Evolutionary conservation across 2,888 invertebrate species (phyloP).

Genomic region (Synanthedon formicaeformis): DNA sequence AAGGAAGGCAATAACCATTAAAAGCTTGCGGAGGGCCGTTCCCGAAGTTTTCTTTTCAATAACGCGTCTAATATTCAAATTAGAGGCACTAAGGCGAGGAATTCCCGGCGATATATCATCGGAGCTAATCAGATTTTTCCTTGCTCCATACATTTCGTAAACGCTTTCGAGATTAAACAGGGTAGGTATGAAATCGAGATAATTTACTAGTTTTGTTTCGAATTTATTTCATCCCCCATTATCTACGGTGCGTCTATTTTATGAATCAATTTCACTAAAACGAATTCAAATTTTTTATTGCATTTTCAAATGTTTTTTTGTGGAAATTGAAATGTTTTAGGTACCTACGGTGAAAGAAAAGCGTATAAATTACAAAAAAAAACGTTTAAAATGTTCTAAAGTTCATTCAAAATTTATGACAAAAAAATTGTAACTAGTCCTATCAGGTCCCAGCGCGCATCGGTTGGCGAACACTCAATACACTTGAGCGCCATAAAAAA

Average conservation of each 20-base stretch:
- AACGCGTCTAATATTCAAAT: conserved; percentile 71
- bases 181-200: conserved; percentile 18
- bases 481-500: conserved; percentile 70
- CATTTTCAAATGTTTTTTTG: neutral
- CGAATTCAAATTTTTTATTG: neutral
- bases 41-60: conserved; percentile 68
- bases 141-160: conserved; percentile 41
- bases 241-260: conserved; percentile 12
- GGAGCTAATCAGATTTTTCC: conserved; percentile 59
- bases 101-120: conserved; percentile 64
- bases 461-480: conserved; percentile 61
- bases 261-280: conserved; percentile 4
- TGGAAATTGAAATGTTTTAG: too few species aligned
- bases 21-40: conserved; percentile 43
- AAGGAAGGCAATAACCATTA: conserved; percentile 65
- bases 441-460: conserved; percentile 27
- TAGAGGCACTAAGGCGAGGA: conserved; percentile 59
- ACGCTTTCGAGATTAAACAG: conserved; percentile 46
- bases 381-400: conserved; percentile 1
- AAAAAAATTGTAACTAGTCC: conserved; percentile 38
- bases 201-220: conserved; percentile 35
- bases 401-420: conserved; percentile 51
- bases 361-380: too few species aligned
- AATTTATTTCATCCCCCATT: conserved; percentile 16
- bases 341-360: too few species aligned